Base-by-base conservation (phyloP, 2,888 invertebrate species). In the Chrysomela aeneicollis region DNA sequence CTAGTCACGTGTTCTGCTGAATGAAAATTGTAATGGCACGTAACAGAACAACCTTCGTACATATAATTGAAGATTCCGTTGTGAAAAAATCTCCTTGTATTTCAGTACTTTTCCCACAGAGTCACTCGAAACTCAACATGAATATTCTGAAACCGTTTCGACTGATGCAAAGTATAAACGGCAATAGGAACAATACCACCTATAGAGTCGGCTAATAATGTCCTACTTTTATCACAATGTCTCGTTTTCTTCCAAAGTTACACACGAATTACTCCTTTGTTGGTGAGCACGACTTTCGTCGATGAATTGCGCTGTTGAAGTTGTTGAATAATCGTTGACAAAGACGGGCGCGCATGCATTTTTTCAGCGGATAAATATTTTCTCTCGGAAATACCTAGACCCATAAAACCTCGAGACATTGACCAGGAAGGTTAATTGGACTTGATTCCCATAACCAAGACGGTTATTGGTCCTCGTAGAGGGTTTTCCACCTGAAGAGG, bases 251-350 rank as follows among this genome's bases (percentile, higher is more conserved):
- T 57, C 46, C 42, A 32, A 57, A 18, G 57, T 30, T 57, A 57
- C 46, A 46, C 57, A 46, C 46, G 57, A 57, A 57, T 57, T 57
- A 30, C 26, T 22, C 47, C 46, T 57, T 57, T 57, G 57, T 57
- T 57, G 30, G 46, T 57, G 26, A 46, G 57, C 57, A 57, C 46
- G 57, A 57, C 46, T 57, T 10, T 42, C 42, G 12, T 15, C 8
- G 42, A 42, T 6, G n/a, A n/a, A 42, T 42, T 42, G 15, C 42
- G n/a, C 1, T 15, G 15, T 15, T 42, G 15, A 4, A n/a, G 42
- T 42, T 42, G 42, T 15, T 42, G 4, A 15, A 42, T 42, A 15
- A 42, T 15, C 42, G 8, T 42, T 15, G 42, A 15, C 42, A 15
- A 15, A n/a, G 42, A 15, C 42, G 18, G 22, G 18, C 55, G 35